Evolutionary conservation across 2,797 vertebrate genomes (phyloP), one percentile per base, ranked within the genome.

Genomic region (Loriculus beryllinus): DNA sequence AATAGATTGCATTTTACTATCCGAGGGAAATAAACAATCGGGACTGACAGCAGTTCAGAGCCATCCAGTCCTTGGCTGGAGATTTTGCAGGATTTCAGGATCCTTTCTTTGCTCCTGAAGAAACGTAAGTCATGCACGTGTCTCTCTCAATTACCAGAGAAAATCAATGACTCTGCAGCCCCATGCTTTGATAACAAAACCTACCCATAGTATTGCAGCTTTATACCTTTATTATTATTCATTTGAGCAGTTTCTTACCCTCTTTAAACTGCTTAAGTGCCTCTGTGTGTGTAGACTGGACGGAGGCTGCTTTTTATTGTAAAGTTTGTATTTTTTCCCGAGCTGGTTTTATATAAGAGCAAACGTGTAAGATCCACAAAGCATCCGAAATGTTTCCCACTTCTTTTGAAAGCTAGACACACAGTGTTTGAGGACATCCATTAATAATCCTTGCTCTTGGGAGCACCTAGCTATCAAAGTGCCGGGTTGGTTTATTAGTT

Each of bases 401-500:
- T 90, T 29, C 91, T 87, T 91, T 88, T 2, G 0, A 80, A 93
- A 90, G 80, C 29, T 42, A 91, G 71, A 48, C 86, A 82, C 88
- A 74, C 37, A 9, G 17, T 81, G 94, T 93, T 96, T 94, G 93
- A 88, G 80, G 90, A 92, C 76, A 84, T 84, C 91, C 96, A 90
- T 97, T 96, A 95, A 95, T 92, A 94, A 92, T 88, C 74, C 40
- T 64, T 29, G 70, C 95, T 96, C 86, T 79, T 69, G 96, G 93
- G 92, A 95, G 91, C 0, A 0, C 86, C 88, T 90, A 21, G 67
- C 94, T 93, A 91, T 96, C 93, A 56, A 94, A 96, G 90, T 88
- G 64, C 92, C 84, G 83, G 86, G 71, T 92, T 96, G 81, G 91
- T 97, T 97, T 97, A 97, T 97, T 97, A 96, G 95, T 96, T 97